Conservation (phyloP, 1,140 invertebrate genomes). For the Xylocopa sonorina region DNA sequence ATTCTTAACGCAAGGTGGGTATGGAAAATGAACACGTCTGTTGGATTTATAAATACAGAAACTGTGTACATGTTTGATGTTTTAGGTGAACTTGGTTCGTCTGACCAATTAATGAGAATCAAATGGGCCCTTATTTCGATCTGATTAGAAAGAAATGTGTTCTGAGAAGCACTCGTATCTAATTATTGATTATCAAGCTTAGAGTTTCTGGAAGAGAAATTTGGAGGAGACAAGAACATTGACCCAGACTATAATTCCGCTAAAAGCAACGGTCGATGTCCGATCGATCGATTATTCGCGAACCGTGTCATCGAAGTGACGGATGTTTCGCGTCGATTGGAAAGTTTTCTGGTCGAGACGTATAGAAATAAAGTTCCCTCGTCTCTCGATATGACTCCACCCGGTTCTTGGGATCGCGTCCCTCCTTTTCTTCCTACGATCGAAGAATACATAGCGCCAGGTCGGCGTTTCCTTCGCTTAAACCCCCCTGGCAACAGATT, state of each 20-base stretch:
- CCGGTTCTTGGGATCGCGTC: background rate
- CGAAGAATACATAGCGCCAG: background rate
- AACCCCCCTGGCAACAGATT: constrained; percentile 35
- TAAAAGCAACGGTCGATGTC: too few species aligned
- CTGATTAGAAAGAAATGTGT: background rate
- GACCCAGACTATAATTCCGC: too few species aligned
- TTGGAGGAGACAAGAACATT: too few species aligned
- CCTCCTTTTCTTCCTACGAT: background rate
- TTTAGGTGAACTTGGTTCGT: background rate
- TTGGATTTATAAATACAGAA: background rate
- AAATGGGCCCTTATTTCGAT: constrained; percentile 40
- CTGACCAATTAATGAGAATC: background rate
- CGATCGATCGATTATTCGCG: too few species aligned
- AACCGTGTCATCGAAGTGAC: too few species aligned
- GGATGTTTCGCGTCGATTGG: too few species aligned
- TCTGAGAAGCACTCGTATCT: too few species aligned
- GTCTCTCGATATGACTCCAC: background rate
- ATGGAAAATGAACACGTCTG: background rate
- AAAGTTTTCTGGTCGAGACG: too few species aligned
- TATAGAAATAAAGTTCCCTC: constrained; percentile 6
- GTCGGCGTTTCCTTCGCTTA: background rate
- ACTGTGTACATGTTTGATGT: background rate
- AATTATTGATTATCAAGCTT: too few species aligned
- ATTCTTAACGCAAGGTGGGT: background rate
- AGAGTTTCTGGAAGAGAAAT: too few species aligned